Evolutionary conservation across 2,113 vertebrate genomes (phyloP).

Genomic region (Petaurus breviceps): DNA sequence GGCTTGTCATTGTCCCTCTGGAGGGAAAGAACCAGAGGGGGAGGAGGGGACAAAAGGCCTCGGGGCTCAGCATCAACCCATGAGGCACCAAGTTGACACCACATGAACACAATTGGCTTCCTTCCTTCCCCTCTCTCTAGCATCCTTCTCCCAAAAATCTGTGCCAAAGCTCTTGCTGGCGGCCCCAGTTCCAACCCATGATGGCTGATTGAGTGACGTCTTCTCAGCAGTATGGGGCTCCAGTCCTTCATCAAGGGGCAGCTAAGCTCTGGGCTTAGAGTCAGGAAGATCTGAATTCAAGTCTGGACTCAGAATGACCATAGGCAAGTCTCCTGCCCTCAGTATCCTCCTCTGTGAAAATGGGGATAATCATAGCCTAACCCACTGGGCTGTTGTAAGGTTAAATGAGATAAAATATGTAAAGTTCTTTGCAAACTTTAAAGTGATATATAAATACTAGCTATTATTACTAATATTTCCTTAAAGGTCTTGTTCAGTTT

Average conservation of each 20-base stretch:
- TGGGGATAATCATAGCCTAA: not conserved
- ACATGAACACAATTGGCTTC: not conserved
- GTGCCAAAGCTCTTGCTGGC: not conserved
- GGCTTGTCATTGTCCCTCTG: not conserved
- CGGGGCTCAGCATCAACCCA: not conserved
- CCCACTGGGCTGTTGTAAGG: not conserved
- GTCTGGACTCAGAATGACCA: not conserved
- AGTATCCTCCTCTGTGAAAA: no score
- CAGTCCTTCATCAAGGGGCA: not conserved
- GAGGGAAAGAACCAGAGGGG: not conserved
- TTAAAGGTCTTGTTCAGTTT: no score
- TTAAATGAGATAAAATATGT: not conserved
- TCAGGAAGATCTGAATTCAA: not conserved
- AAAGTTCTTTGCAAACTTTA: no score
- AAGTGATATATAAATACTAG: no score
- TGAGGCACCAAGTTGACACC: not conserved
- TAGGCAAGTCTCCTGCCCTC: no score
- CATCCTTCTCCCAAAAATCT: not conserved
- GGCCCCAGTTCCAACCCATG: not conserved
- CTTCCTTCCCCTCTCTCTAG: not conserved
- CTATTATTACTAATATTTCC: no score
- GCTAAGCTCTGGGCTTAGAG: not conserved
- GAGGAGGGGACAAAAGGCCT: not conserved
- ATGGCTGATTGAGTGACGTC: not conserved
- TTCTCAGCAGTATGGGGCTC: not conserved